These are phyloP conservation scores for Drosophila oshimai DNA, from an alignment of 1,140 invertebrate genomes.

Conservation along the genomic window DNA sequence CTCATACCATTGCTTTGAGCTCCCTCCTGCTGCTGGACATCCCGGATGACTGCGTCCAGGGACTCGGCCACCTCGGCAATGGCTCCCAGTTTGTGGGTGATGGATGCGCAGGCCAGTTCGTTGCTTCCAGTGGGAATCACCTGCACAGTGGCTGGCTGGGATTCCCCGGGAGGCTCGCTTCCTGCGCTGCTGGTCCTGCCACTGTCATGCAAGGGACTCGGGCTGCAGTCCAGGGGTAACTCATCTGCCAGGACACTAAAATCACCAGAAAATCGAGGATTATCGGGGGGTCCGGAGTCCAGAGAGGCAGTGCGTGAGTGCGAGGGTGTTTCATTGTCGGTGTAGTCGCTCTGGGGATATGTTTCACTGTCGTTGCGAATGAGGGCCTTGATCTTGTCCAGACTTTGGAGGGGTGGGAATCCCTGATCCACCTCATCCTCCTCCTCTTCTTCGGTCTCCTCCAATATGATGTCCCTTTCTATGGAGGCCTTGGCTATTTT, in stretches of 20 bases:
- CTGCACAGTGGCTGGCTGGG: constrained; percentile 24
- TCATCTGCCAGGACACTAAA: constrained; percentile 75
- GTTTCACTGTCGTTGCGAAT: constrained; percentile 71
- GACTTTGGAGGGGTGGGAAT: constrained; percentile 16
- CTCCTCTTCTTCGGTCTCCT: constrained; percentile 34
- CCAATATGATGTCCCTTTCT: constrained; percentile 57
- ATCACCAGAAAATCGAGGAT: constrained; percentile 41
- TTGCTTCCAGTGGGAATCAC: constrained; percentile 83
- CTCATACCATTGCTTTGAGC: not conserved
- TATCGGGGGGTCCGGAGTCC: constrained; percentile 43
- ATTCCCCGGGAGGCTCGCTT: constrained; percentile 26
- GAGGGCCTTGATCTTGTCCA: constrained; percentile 67
- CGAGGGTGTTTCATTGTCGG: constrained; percentile 53
- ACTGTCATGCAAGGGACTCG: constrained; percentile 65
- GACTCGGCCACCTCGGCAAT: constrained; percentile 87
- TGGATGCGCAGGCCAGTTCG: constrained; percentile 86
- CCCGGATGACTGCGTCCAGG: constrained; percentile 85
- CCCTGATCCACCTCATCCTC: not conserved
- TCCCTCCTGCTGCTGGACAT: constrained; percentile 83
- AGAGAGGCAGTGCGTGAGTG: constrained; percentile 67
- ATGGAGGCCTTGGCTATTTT: constrained; percentile 72
- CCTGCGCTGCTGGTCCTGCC: constrained; percentile 58
- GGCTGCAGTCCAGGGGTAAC: constrained; percentile 55
- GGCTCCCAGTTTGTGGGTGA: constrained; percentile 86
- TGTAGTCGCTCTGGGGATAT: constrained; percentile 70